phyloP scores from a whole-genome alignment of 2,888 invertebrate species.

The Byasa hedistus region DNA sequence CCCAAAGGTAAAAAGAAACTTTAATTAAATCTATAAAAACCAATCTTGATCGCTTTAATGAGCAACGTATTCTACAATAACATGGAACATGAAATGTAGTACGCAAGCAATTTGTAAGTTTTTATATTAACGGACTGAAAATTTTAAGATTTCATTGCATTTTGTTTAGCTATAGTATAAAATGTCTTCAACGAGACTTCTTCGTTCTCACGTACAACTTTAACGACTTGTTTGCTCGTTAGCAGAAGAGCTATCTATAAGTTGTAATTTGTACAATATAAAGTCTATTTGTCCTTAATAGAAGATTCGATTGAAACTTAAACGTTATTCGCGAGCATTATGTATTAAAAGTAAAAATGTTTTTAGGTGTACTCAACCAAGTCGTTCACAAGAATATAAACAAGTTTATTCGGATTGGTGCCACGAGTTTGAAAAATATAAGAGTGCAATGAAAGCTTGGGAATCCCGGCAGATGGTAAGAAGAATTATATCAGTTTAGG shows the following conservation, averaged over 20 bases:
- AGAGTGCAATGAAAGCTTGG: slow-evolving; percentile 83
- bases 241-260: slow-evolving; percentile 24
- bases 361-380: slow-evolving; percentile 78
- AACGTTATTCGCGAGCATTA: not conserved
- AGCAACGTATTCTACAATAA: not conserved
- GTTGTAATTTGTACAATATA: slow-evolving; percentile 18
- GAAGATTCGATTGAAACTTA: slow-evolving; percentile 8
- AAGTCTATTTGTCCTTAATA: not conserved
- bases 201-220: slow-evolving; percentile 30
- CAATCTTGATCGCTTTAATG: not conserved
- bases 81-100: not conserved
- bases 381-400: slow-evolving; percentile 80
- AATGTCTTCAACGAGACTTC: slow-evolving; percentile 25
- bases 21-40: slow-evolving; percentile 1
- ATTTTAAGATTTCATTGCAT: slow-evolving; percentile 21
- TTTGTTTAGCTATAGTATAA: slow-evolving; percentile 25
- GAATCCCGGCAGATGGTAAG: slow-evolving; percentile 81
- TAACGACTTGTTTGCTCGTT: slow-evolving; percentile 29
- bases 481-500: not conserved
- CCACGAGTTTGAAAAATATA: slow-evolving; percentile 85
- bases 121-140: slow-evolving; percentile 10
- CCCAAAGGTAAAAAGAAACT: slow-evolving; percentile 62
- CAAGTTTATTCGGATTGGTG: slow-evolving; percentile 87
- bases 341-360: slow-evolving; percentile 15
- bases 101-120: slow-evolving; percentile 2